phyloP scores from a whole-genome alignment of 1,140 invertebrate species.

The Archivesica marissinica region DNA sequence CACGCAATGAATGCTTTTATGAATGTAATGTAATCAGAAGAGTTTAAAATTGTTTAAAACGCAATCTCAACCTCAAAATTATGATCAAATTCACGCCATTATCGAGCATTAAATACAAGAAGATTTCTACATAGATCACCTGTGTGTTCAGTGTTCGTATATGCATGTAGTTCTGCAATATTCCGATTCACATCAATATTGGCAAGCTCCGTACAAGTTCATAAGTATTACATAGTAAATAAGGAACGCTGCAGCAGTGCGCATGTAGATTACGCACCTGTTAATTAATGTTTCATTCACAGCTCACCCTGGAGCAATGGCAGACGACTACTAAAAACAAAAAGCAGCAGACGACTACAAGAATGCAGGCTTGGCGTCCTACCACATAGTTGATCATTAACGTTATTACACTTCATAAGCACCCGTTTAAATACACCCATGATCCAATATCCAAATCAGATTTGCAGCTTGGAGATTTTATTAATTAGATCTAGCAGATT shows the following conservation, averaged over 20 bases:
- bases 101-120: constrained; percentile 11
- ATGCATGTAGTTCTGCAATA: neutral
- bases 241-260: neutral
- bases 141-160: neutral
- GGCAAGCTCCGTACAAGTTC: neutral
- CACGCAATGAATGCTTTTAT: neutral
- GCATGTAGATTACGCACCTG: neutral
- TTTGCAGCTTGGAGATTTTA: neutral
- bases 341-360: constrained; percentile 10
- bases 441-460: constrained; percentile 1
- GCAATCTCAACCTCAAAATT: neutral
- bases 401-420: constrained; percentile 16
- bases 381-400: constrained; percentile 1
- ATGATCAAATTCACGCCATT: neutral
- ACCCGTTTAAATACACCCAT: constrained; percentile 5
- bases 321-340: constrained; percentile 4
- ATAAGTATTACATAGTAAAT: constrained; percentile 10
- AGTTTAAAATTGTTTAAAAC: neutral
- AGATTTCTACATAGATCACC: neutral
- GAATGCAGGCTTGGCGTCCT: constrained; percentile 23
- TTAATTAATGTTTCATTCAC: constrained; percentile 6
- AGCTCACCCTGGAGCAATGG: neutral
- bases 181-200: neutral
- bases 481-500: too few species aligned
- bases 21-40: neutral